Evolutionary conservation across 1,140 invertebrate species (phyloP), one percentile per base, ranked within the genome.

Genomic region (Nasonia longicornis): DNA sequence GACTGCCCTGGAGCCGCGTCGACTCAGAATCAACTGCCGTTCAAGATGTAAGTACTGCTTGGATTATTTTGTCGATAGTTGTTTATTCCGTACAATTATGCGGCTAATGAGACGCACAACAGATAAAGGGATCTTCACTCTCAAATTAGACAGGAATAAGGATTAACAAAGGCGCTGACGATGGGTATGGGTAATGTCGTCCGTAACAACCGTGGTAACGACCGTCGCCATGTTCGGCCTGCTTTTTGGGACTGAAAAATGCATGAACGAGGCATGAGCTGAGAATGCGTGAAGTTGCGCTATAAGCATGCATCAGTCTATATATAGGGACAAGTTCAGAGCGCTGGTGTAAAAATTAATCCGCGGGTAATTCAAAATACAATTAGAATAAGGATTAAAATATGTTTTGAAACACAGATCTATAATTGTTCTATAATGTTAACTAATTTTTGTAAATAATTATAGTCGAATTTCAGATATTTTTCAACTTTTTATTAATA

Each of bases 151-250:
- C 26, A 20, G 26, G 64, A 35, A 35, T 29, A 69, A 31, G 3
- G 11, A 74, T 75, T 76, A 76, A 71, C 16, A 35, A 76, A 81
- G 14, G 66, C 35, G 26, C 31, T 29, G 26, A 35, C 66, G 11
- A n/a, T 67, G 11, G 20, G 75, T 71, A 35, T 35, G 38, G 11
- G n/a, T 48, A 74, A 78, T 45, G 38, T 82, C 38, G 70, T 69
- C 81, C 75, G 76, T 78, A 78, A 82, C 76, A 74, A 78, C 81
- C 69, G 81, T 58, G 69, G 71, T 78, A 78, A 82, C 76, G 67
- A 78, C 81, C 69, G 81, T 58, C 81, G 81, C 76, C 81, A 78
- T 82, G 31, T 77, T 77, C 72, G 38, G 72, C 42, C 29, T 67
- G 35, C 70, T 67, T 58, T 58, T 58, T 58, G 16, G 20, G 6